A percentile compares a stretch with the other conserved stretches of the same genome.
phyloP scores from a whole-genome alignment of 1,140 invertebrate genomes.

The Diorhabda carinulata region DNA sequence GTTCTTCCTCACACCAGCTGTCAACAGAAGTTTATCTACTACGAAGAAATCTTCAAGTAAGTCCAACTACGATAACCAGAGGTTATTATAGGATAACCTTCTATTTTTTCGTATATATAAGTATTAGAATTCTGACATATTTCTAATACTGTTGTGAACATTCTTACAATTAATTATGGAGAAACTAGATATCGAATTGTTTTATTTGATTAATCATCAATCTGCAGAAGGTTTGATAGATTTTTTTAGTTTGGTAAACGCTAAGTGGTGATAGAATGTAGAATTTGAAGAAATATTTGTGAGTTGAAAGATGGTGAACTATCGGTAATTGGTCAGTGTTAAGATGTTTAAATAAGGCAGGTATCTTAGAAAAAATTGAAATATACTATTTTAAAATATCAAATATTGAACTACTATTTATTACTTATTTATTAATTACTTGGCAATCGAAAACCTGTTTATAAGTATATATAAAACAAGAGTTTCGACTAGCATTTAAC shows the following conservation, averaged over 20 bases:
- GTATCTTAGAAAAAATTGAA: too few species aligned
- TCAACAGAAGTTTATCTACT: constrained; percentile 17
- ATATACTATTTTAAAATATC: too few species aligned
- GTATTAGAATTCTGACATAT: not conserved
- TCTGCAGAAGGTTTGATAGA: constrained; percentile 10
- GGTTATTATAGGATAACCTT: constrained; percentile 14
- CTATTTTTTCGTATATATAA: constrained; percentile 5
- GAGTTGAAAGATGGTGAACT: not conserved
- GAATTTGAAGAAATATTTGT: not conserved
- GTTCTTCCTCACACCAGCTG: constrained; percentile 1
- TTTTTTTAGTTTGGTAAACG: constrained; percentile 7
- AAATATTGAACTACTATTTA: too few species aligned
- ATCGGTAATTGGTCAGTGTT: not conserved
- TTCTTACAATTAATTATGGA: constrained; percentile 8
- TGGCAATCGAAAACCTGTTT: too few species aligned
- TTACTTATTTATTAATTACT: too few species aligned
- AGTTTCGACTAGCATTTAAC: too few species aligned
- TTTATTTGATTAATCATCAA: constrained; percentile 6
- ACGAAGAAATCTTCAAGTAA: constrained; percentile 13
- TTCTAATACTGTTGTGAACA: not conserved
- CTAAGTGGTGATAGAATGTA: not conserved
- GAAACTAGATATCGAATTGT: constrained; percentile 5
- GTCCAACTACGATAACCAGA: constrained; percentile 12
- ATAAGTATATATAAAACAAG: too few species aligned
- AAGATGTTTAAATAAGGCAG: too few species aligned